These are phyloP conservation scores for Miniopterus natalensis DNA, from an alignment of 2,113 vertebrate genomes.

Conservation along the genomic window DNA sequence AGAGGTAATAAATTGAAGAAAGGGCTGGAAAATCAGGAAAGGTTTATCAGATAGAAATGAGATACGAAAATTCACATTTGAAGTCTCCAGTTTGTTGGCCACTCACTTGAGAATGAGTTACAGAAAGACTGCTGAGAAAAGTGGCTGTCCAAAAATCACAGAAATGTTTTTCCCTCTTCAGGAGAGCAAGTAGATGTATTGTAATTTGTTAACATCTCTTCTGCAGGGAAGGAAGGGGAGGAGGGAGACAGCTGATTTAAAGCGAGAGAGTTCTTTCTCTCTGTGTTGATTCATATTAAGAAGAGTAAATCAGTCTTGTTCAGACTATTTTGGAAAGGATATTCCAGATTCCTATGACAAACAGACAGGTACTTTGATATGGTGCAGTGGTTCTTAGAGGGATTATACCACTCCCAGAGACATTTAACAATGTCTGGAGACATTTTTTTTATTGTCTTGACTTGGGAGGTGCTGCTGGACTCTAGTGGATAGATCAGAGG, in stretches of 20 bases:
- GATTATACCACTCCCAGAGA: neutral
- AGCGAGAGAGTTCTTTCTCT: neutral
- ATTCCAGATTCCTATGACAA: neutral
- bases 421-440: slow-evolving; percentile 44
- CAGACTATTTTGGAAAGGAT: slow-evolving; percentile 41
- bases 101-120: neutral
- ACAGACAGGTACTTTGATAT: neutral
- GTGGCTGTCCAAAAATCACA: neutral
- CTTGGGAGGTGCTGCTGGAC: neutral
- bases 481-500: neutral
- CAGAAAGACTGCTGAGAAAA: slow-evolving; percentile 24
- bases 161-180: neutral
- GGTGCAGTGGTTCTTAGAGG: neutral
- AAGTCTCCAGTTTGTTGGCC: neutral
- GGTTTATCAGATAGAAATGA: neutral
- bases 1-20: neutral
- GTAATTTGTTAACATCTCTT: slow-evolving; percentile 7
- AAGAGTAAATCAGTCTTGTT: slow-evolving; percentile 47
- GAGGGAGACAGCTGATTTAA: neutral
- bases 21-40: slow-evolving; percentile 21
- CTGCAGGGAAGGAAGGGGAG: neutral
- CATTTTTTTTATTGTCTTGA: neutral
- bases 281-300: neutral
- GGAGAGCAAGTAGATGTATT: neutral
- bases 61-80: neutral